Evolutionary conservation across 2,113 vertebrate species (phyloP), one percentile per base, ranked within the genome.

Genomic region (Amphiprion percula): DNA sequence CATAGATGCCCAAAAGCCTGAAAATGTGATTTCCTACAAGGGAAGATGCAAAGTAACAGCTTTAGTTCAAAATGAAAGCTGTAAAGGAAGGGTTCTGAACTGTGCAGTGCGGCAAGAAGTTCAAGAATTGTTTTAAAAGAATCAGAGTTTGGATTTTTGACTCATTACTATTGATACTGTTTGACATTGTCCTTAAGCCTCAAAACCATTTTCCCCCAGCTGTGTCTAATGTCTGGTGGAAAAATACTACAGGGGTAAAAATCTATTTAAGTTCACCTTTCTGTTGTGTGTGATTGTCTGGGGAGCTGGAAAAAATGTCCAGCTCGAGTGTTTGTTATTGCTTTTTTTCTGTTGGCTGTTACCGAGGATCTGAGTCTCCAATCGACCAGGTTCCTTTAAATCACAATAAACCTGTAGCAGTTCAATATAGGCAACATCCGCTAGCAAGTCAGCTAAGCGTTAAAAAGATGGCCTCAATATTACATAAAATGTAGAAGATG

Each of bases 271-370:
- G 33, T 74, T 69, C 28, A 37, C 63, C 56, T 72, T 60, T 59
- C 16, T 37, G 47, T 59, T 64, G 8, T 64, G 44, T 49, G 50
- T 23, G 16, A 24, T 54, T 75, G 61, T 79, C 71, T 16, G 47
- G 52, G 75, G 71, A 72, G 70, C 70, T 56, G 55, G 79, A 66
- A 75, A 26, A 62, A 75, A 82, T 63, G 49, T 82, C 65, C 66
- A 30, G 50, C 55, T 17, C 16, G 17, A 72, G 30, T 59, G 56
- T 71, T 64, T 74, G 28, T 65, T 75, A 61, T 79, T 70, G 59
- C 49, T 60, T 72, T 66, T 65, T 80, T 68, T 49, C 17, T 41
- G 60, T 73, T 10, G 10, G 26, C 64, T 83, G 37, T 56, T 67
- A 19, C 39, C 44, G 58, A 71, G 52, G 19, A 37, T 68, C 69